These are phyloP conservation scores for Crypturellus undulatus DNA, from an alignment of 2,113 vertebrate genomes.

Conservation along the genomic window DNA sequence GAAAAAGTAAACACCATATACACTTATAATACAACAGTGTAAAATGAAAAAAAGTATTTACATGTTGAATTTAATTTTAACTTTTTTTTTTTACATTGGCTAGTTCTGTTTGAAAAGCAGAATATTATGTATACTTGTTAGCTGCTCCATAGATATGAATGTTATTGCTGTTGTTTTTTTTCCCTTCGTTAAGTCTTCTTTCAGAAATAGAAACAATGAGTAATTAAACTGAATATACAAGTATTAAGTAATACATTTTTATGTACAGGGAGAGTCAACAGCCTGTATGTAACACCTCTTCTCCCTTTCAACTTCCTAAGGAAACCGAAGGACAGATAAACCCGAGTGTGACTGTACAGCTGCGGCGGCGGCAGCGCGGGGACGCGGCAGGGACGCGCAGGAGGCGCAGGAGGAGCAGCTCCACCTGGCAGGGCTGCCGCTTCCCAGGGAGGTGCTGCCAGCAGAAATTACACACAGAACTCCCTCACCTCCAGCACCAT, in stretches of 20 bases:
- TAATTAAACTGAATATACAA: slow-evolving; percentile 77
- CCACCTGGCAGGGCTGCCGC: not conserved
- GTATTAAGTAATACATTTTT: slow-evolving; percentile 55
- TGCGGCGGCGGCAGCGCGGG: not conserved
- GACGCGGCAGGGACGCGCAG: not conserved
- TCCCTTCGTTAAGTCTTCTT: slow-evolving; percentile 77
- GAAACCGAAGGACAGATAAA: slow-evolving; percentile 67
- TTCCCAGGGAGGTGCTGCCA: not conserved
- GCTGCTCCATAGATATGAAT: slow-evolving; percentile 83
- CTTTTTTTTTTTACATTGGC: slow-evolving; percentile 83
- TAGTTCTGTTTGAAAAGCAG: slow-evolving; percentile 80
- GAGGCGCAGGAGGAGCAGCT: not conserved
- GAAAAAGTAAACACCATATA: slow-evolving; percentile 90
- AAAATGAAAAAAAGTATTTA: slow-evolving; percentile 89
- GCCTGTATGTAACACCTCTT: slow-evolving; percentile 74
- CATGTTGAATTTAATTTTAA: slow-evolving; percentile 83
- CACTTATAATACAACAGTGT: slow-evolving; percentile 90
- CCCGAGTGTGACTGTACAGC: not conserved
- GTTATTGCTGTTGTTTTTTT: slow-evolving; percentile 93
- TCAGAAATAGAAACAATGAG: slow-evolving; percentile 82
- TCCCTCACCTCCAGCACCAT: not conserved
- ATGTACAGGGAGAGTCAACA: slow-evolving; percentile 77
- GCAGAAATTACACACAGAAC: slow-evolving; percentile 34
- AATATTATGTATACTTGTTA: slow-evolving; percentile 71
- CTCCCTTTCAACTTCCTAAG: slow-evolving; percentile 76